Evolutionary conservation across 2,113 vertebrate species (phyloP).

Genomic region (Bubalus kerabau): DNA sequence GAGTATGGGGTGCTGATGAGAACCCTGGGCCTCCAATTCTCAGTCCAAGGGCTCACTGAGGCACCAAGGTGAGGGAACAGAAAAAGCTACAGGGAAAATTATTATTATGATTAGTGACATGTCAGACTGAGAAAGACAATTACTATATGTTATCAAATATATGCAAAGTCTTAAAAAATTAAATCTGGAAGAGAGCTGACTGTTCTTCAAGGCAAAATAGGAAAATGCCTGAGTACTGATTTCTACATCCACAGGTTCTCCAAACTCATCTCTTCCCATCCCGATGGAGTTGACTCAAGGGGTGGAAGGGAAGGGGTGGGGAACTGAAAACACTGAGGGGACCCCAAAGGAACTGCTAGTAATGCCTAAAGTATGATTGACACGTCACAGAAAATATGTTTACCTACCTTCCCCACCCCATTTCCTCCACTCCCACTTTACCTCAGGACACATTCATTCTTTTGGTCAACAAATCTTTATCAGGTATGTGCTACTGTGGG

Average conservation of each 20-base stretch:
- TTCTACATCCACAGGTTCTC: background rate
- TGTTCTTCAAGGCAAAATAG: background rate
- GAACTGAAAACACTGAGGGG: background rate
- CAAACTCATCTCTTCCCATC: background rate
- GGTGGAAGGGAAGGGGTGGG: background rate
- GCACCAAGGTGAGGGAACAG: background rate
- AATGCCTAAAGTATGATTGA: background rate
- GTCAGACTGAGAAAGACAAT: background rate
- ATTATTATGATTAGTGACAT: background rate
- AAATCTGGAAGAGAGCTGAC: background rate
- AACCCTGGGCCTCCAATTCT: background rate
- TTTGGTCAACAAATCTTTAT: slow-evolving; percentile 23
- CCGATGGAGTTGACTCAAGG: background rate
- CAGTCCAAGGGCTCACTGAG: background rate
- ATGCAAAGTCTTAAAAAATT: background rate
- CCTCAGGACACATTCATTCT: background rate
- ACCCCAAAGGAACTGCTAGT: background rate
- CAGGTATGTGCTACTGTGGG: background rate
- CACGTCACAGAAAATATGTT: background rate
- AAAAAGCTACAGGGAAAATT: background rate
- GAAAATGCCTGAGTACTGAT: no score
- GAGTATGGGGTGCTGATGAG: background rate
- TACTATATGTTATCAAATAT: background rate
- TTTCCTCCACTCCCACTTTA: slow-evolving; percentile 32
- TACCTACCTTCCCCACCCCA: background rate